Evolutionary conservation across 1,140 invertebrate genomes (phyloP).

Genomic region (Camponotus floridanus): DNA sequence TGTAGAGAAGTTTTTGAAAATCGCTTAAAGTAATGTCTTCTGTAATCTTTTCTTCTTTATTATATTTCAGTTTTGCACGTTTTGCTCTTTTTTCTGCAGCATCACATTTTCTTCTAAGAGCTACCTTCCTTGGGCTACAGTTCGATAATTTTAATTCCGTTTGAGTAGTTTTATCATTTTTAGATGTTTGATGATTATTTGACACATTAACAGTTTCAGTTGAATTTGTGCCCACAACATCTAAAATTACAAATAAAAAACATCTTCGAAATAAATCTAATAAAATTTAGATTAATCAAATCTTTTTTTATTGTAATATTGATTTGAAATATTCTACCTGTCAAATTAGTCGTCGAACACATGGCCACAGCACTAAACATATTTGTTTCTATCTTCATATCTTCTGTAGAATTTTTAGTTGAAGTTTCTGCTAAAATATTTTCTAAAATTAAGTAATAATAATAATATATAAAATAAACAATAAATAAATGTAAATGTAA

Average conservation of each 20-base stretch:
- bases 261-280: neutral
- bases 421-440: constrained; percentile 4
- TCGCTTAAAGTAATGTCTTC: constrained; percentile 7
- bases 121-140: neutral
- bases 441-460: neutral
- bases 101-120: constrained; percentile 14
- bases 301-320: no score
- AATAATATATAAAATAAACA: neutral
- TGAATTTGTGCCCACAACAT: neutral
- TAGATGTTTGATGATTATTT: neutral
- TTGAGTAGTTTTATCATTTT: constrained; percentile 12
- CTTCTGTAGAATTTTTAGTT: no score
- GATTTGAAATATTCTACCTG: constrained; percentile 10
- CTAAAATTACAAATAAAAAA: constrained; percentile 15
- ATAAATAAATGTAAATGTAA: neutral
- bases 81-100: constrained; percentile 16
- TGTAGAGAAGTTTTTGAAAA: constrained; percentile 29
- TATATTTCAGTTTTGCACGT: neutral
- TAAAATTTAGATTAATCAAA: neutral
- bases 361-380: no score
- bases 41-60: neutral
- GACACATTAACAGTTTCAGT: neutral
- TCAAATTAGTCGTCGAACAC: neutral
- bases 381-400: neutral
- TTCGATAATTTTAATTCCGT: constrained; percentile 33